Conservation (phyloP, 2,888 invertebrate species). For the Apamea anceps region DNA sequence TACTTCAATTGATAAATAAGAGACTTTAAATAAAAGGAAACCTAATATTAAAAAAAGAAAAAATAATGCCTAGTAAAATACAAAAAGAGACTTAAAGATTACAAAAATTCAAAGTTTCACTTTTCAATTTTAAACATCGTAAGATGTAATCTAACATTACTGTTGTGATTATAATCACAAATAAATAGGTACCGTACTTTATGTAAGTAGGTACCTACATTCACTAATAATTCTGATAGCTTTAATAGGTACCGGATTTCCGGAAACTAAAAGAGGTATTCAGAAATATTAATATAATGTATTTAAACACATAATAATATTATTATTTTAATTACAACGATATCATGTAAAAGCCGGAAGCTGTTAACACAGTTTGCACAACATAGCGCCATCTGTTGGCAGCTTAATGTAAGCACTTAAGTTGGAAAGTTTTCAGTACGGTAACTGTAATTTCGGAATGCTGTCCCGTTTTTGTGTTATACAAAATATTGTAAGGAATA, state of each 20-base stretch:
- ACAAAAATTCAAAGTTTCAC: not conserved
- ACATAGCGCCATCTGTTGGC: constrained; percentile 53
- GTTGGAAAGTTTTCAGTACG: constrained; percentile 3
- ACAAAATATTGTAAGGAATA: constrained; percentile 18
- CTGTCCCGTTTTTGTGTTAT: constrained; percentile 6
- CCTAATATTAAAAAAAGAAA: not conserved
- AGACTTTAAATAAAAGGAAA: not conserved
- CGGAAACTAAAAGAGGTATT: not conserved
- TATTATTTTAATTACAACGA: constrained; percentile 13
- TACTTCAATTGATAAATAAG: too few relatives aligned
- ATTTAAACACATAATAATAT: not conserved
- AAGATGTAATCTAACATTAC: not conserved
- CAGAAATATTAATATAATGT: not conserved
- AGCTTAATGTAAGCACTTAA: constrained; percentile 20
- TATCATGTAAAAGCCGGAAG: constrained; percentile 31
- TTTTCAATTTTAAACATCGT: not conserved
- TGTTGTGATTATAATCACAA: not conserved
- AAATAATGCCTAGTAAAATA: not conserved
- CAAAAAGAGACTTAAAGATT: too few relatives aligned
- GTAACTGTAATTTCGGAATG: not conserved
- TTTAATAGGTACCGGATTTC: constrained; percentile 32
- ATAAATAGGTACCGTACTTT: not conserved
- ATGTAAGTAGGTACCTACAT: not conserved
- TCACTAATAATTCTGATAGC: not conserved
- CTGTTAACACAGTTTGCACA: constrained; percentile 10